These are phyloP conservation scores for Tenodera sinensis DNA, from an alignment of 2,888 invertebrate species.

Conservation along the genomic window DNA sequence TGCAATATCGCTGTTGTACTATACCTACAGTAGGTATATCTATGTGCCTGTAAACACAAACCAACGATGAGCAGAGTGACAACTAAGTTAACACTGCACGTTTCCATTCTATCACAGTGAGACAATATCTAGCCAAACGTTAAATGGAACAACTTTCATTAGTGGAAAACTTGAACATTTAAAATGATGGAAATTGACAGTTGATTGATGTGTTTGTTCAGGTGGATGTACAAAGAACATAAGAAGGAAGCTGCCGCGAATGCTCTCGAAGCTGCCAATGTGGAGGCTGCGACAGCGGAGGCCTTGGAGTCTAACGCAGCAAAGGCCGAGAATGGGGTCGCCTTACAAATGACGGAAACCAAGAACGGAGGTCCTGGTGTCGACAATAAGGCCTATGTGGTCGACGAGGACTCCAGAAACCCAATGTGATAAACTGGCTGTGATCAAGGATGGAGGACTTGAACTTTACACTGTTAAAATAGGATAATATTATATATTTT, in stretches of 20 bases:
- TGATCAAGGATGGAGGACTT: not conserved
- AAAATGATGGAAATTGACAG: too few relatives aligned
- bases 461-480: not conserved
- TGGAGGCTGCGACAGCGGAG: not conserved
- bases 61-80: too few relatives aligned
- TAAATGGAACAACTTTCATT: too few relatives aligned
- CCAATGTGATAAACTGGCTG: not conserved
- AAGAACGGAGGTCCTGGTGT: not conserved
- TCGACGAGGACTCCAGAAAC: not conserved
- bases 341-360: not conserved
- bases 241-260: not conserved
- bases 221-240: conserved; percentile 6
- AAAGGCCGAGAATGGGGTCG: not conserved
- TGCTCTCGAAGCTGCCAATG: not conserved
- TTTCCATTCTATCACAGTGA: too few relatives aligned
- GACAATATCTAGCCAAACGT: too few relatives aligned
- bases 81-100: too few relatives aligned
- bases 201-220: not conserved
- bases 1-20: too few relatives aligned
- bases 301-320: not conserved
- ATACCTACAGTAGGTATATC: too few relatives aligned
- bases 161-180: too few relatives aligned
- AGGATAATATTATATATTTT: not conserved
- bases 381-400: not conserved
- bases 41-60: too few relatives aligned